Percentiles rank a stretch among this genome's conserved stretches.
phyloP scores from a whole-genome alignment of 1,140 invertebrate species.

The Hestina assimilis region DNA sequence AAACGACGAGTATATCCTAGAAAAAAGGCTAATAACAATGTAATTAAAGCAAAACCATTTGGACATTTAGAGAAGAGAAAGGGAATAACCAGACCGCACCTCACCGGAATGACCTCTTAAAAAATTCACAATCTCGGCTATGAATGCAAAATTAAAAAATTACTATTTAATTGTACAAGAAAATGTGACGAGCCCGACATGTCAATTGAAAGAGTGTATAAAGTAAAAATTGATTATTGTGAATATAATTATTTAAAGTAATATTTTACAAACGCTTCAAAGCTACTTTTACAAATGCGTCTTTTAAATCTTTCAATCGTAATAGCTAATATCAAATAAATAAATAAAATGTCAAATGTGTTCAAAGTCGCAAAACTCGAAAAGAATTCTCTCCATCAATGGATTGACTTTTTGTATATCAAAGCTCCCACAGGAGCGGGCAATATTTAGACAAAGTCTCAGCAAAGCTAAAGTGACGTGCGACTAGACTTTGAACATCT shows the following conservation, averaged over 20 bases:
- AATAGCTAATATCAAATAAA: too few relatives aligned
- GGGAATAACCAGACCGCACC: background rate
- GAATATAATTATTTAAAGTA: constrained; percentile 39
- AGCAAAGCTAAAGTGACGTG: too few relatives aligned
- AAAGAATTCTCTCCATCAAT: too few relatives aligned
- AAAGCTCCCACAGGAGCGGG: too few relatives aligned
- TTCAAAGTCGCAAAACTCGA: too few relatives aligned
- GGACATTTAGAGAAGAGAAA: background rate
- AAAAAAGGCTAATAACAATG: background rate
- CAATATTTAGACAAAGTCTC: too few relatives aligned
- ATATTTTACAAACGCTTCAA: constrained; percentile 5
- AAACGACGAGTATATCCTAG: background rate
- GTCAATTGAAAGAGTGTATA: constrained; percentile 73
- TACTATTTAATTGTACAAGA: constrained; percentile 69
- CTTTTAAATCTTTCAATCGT: background rate
- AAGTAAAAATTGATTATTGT: constrained; percentile 49
- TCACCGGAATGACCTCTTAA: constrained; percentile 28
- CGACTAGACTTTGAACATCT: too few relatives aligned
- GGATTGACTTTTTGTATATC: too few relatives aligned
- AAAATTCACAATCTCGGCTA: constrained; percentile 31
- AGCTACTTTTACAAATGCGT: background rate
- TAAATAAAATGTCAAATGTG: too few relatives aligned
- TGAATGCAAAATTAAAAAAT: constrained; percentile 41
- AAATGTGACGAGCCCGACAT: constrained; percentile 63
- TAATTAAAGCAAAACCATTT: background rate